Conservation (phyloP, 1,140 invertebrate genomes). For the Drosophila kepulauana region DNA sequence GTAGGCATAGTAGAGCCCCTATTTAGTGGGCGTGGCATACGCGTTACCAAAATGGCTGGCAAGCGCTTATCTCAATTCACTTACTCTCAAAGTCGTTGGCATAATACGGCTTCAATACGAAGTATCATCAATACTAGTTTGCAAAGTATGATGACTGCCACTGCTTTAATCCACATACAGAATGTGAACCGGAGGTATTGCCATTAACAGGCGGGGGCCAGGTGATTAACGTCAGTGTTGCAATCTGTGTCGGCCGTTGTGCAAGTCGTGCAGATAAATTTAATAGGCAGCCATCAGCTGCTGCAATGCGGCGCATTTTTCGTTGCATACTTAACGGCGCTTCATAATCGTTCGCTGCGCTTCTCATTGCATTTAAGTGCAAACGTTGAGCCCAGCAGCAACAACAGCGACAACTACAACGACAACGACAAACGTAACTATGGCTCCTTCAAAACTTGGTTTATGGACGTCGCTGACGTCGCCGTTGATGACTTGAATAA, state of each 20-base stretch:
- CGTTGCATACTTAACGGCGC: slow-evolving; percentile 45
- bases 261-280: slow-evolving; percentile 74
- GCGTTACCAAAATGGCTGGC: slow-evolving; percentile 57
- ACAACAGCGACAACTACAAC: slow-evolving; percentile 22
- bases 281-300: slow-evolving; percentile 64
- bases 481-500: slow-evolving; percentile 80
- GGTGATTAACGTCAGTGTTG: slow-evolving; percentile 53
- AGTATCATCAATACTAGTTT: slow-evolving; percentile 67
- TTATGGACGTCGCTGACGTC: slow-evolving; percentile 59
- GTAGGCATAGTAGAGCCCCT: not conserved
- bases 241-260: slow-evolving; percentile 6
- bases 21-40: slow-evolving; percentile 36
- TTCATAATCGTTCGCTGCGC: slow-evolving; percentile 49
- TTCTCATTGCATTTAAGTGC: slow-evolving; percentile 62
- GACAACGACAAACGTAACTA: slow-evolving; percentile 41
- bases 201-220: slow-evolving; percentile 21
- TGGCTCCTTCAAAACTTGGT: slow-evolving; percentile 73
- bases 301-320: slow-evolving; percentile 27
- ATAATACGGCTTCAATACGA: slow-evolving; percentile 33
- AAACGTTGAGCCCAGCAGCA: slow-evolving; percentile 38
- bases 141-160: not conserved
- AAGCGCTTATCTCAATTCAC: slow-evolving; percentile 62
- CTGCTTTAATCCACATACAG: not conserved
- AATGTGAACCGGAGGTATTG: not conserved
- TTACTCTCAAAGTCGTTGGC: slow-evolving; percentile 35